Evolutionary conservation across 2,888 invertebrate species (phyloP).

Genomic region (Cinara cedri): DNA sequence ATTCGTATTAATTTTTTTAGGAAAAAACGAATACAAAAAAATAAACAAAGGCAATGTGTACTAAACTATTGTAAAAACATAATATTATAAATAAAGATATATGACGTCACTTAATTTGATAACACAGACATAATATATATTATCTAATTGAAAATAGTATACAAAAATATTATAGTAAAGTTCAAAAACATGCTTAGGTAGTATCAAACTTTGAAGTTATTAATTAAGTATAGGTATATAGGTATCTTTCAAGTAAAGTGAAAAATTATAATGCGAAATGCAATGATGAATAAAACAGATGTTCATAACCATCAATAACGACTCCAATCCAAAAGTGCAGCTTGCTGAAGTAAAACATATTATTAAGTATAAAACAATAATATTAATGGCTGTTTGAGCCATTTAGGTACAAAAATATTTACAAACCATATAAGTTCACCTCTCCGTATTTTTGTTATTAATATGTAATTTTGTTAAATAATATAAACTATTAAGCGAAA

Average conservation of each 20-base stretch:
- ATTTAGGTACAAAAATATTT: slow-evolving; percentile 44
- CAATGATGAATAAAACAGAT: slow-evolving; percentile 8
- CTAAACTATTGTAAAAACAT: too few relatives aligned
- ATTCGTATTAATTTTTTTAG: too few relatives aligned
- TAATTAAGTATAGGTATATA: too few relatives aligned
- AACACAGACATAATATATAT: neutral
- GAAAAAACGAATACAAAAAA: too few relatives aligned
- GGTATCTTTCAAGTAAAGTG: too few relatives aligned
- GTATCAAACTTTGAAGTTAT: slow-evolving; percentile 9
- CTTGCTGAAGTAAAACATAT: slow-evolving; percentile 51
- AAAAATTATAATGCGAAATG: slow-evolving; percentile 2
- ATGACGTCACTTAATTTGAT: neutral
- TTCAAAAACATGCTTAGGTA: neutral
- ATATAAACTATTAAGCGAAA: slow-evolving; percentile 9
- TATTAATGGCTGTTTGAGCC: slow-evolving; percentile 26
- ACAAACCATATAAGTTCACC: slow-evolving; percentile 56
- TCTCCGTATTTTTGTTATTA: slow-evolving; percentile 43
- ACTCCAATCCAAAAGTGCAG: slow-evolving; percentile 52
- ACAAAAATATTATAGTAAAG: neutral
- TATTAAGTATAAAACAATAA: slow-evolving; percentile 36
- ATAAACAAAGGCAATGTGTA: too few relatives aligned
- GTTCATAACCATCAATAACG: slow-evolving; percentile 44
- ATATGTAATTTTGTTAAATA: slow-evolving; percentile 27
- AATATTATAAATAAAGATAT: too few relatives aligned
- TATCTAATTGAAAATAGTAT: neutral